Evolutionary conservation across 35 echinoderm and acorn worm species (phyloP).

Genomic region (Strongylocentrotus purpuratus): DNA sequence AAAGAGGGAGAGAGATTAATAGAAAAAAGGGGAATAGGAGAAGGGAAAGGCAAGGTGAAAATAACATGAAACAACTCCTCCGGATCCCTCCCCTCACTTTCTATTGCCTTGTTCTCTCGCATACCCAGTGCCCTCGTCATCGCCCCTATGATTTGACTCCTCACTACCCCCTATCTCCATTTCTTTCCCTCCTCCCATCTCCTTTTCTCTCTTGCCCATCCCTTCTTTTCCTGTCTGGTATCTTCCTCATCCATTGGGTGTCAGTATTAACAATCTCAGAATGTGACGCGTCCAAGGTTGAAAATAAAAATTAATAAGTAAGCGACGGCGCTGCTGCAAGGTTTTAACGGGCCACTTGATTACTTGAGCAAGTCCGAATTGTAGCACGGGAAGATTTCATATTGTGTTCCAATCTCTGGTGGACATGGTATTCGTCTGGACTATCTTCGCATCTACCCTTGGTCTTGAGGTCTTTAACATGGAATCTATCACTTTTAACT

Average conservation of each 20-base stretch:
- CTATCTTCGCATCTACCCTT: not conserved
- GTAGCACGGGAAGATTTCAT: not conserved
- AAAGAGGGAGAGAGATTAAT: no score
- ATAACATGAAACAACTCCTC: no score
- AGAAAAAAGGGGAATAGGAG: no score
- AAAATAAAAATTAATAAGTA: not conserved
- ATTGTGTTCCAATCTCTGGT: not conserved
- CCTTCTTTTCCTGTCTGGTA: not conserved
- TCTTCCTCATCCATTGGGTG: not conserved
- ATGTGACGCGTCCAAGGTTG: not conserved
- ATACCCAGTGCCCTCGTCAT: no score
- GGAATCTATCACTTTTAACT: not conserved
- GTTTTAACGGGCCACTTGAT: not conserved
- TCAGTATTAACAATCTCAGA: conserved; percentile 1
- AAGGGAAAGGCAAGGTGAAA: no score
- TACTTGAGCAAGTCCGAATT: not conserved
- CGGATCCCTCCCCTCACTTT: no score
- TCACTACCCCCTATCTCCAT: not conserved
- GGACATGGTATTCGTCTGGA: not conserved
- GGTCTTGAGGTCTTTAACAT: not conserved
- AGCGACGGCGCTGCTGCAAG: not conserved
- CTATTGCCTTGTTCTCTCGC: no score
- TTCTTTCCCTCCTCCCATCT: not conserved
- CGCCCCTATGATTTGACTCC: no score
- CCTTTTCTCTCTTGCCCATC: not conserved